Conservation (phyloP, 2,113 vertebrate genomes). For the Aegotheles bennettii region DNA sequence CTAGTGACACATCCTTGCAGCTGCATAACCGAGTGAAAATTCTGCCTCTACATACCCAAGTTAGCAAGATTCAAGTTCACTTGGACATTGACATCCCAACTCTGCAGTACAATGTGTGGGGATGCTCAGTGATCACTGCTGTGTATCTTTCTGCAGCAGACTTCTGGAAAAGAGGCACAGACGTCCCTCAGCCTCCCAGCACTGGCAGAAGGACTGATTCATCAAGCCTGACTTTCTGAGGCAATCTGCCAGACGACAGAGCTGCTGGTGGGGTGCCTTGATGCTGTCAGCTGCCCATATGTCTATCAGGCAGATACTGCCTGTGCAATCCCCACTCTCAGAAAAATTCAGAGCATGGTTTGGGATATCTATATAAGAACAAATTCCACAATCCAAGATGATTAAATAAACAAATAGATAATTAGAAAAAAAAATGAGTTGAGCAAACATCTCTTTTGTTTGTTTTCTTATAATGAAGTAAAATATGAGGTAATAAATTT, state of each 20-base stretch:
- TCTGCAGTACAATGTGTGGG: rapidly evolving
- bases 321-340: background rate
- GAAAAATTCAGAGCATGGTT: background rate
- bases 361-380: background rate
- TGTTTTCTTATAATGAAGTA: background rate
- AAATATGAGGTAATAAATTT: background rate
- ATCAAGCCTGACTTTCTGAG: background rate
- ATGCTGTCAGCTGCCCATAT: constrained; percentile 42
- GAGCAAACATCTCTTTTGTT: background rate
- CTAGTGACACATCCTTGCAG: background rate
- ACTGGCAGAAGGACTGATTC: constrained; percentile 15
- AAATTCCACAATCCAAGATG: background rate
- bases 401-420: background rate
- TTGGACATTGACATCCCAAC: background rate
- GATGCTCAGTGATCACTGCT: background rate
- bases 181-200: background rate
- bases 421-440: background rate
- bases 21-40: background rate
- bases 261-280: constrained; percentile 29
- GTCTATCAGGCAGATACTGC: constrained; percentile 5
- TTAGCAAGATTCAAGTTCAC: background rate
- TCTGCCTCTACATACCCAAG: background rate
- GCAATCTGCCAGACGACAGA: constrained; percentile 43
- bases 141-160: background rate
- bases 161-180: background rate